Evolutionary conservation across 2,888 invertebrate genomes (phyloP).

Genomic region (Spisula subtruncata): DNA sequence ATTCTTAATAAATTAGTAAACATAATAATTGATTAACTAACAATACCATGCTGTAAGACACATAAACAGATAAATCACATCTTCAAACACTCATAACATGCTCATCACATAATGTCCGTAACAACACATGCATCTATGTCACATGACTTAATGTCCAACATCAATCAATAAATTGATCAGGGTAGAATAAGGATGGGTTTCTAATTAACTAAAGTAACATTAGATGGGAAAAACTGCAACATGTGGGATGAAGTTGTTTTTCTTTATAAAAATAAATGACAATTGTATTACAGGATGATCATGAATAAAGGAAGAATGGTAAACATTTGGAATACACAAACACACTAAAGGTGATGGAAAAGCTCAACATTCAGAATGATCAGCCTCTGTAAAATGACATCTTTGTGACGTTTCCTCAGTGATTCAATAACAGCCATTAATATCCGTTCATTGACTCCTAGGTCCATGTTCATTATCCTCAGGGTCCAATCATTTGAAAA

Average conservation of each 20-base stretch:
- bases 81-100: conserved; percentile 11
- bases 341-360: neutral
- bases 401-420: neutral
- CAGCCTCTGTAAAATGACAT: neutral
- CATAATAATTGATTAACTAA: neutral
- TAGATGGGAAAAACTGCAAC: neutral
- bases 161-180: neutral
- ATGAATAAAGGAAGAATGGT: neutral
- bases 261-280: no score
- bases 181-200: conserved; percentile 20
- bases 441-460: no score
- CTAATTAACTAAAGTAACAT: neutral
- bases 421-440: no score
- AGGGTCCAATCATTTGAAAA: no score
- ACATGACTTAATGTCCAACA: neutral
- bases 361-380: conserved; percentile 6
- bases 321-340: neutral
- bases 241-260: no score
- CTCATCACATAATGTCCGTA: neutral
- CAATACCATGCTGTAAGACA: neutral
- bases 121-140: neutral
- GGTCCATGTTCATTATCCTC: no score
- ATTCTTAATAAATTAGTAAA: neutral
- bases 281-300: neutral
- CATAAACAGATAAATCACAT: neutral